Conservation (phyloP, 2,888 invertebrate species). For the Heliothis peltigera region DNA sequence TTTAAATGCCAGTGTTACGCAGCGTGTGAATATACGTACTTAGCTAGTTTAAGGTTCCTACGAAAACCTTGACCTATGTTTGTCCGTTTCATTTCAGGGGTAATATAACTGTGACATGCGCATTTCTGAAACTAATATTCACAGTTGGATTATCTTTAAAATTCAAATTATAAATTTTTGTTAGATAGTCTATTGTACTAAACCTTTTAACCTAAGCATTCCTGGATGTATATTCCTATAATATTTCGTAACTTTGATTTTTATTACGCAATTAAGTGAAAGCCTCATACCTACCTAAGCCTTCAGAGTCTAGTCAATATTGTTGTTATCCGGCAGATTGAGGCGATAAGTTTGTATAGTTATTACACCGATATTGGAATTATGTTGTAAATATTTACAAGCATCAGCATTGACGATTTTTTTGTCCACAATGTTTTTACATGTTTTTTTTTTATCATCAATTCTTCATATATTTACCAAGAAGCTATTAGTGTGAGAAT, state of each 20-base stretch:
- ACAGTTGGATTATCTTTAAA: not conserved
- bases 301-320: not conserved
- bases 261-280: not conserved
- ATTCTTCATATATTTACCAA: no score
- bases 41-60: slow-evolving; percentile 7
- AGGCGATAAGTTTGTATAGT: slow-evolving; percentile 22
- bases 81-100: slow-evolving; percentile 11
- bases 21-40: not conserved
- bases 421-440: not conserved
- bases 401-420: not conserved
- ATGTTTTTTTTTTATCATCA: no score
- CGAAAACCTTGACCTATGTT: slow-evolving; percentile 13
- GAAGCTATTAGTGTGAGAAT: no score
- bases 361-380: slow-evolving; percentile 17
- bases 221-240: no score
- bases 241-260: no score
- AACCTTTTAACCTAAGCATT: not conserved
- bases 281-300: not conserved
- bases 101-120: slow-evolving; percentile 4
- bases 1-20: slow-evolving; percentile 1
- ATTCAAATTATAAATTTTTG: not conserved
- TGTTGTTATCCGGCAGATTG: not conserved
- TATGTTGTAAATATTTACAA: not conserved
- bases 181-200: not conserved
- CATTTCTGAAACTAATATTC: slow-evolving; percentile 4